Evolutionary conservation across 1,140 invertebrate genomes (phyloP), one percentile per base, ranked within the genome.

Genomic region (Aphis craccivora): DNA sequence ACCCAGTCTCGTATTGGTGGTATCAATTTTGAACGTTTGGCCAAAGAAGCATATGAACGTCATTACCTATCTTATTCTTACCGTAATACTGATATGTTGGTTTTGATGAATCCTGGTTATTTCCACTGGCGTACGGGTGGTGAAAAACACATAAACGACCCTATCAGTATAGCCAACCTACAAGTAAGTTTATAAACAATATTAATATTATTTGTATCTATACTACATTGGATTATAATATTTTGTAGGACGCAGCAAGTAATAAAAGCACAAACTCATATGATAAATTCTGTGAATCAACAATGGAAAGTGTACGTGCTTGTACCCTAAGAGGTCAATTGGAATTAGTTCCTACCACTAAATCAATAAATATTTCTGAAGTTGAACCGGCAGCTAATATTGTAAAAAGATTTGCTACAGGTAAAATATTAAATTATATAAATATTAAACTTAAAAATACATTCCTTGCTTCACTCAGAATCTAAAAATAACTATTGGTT

Each of bases 111-210:
- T 96, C 98, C 98, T 60, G 99, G 99, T 51, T 97, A 97, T 94
- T 99, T 98, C 95, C 98, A 99, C 95, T 99, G 99, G 99, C 96
- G 99, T 94, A 97, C 97, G 94, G 99, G 99, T 7, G 99, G 99
- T 23, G 99, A 99, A 95, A 99, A 99, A 94, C 99, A 99, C 95
- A 97, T 99, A 94, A 99, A 99, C 95, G 99, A 99, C 95, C 99
- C 99, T 0, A 95, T 97, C 81, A 98, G 98, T 94, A 98, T 99
- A 95, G 98, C 98, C 55, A 98, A 98, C 95, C 95, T 99, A n/a
- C 98, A 98, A 95, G 97, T 97, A 95, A 94, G 81, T 55, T 45
- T 35, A 37, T 30, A 45, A 37, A 94, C 9, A 83, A 55, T 84
- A 9, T 55, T 35, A 20, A 5, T 89, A 25, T 20, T 55, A 45